phyloP scores from a whole-genome alignment of 2,113 vertebrate species.

The Alethe diademata region DNA sequence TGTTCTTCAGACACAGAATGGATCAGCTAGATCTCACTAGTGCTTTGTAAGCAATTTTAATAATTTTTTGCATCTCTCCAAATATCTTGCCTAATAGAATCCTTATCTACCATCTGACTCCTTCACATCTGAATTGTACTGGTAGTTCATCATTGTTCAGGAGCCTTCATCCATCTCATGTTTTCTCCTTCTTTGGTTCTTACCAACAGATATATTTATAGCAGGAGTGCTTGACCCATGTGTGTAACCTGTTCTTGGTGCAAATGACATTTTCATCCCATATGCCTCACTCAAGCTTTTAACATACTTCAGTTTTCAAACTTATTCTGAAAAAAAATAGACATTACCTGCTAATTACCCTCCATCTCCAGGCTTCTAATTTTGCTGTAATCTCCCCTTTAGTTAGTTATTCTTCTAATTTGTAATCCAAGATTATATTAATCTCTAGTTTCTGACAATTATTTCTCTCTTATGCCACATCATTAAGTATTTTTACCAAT shows the following conservation, averaged over 20 bases:
- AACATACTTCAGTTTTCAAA: neutral
- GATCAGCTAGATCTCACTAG: neutral
- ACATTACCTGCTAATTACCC: neutral
- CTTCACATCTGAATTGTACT: neutral
- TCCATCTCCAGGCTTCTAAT: neutral
- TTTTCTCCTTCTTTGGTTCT: neutral
- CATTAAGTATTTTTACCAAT: neutral
- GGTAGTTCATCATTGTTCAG: neutral
- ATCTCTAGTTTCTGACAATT: neutral
- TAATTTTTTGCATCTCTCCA: neutral
- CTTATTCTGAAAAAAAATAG: neutral
- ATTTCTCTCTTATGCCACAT: neutral
- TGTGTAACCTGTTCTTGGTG: neutral
- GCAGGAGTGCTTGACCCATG: neutral
- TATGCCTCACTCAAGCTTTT: neutral
- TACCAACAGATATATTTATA: neutral
- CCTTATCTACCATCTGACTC: neutral
- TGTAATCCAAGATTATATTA: neutral
- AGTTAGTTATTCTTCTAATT: neutral
- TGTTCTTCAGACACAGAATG: neutral
- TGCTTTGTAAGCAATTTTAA: neutral
- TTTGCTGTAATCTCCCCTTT: neutral
- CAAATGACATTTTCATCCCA: neutral
- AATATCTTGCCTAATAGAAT: neutral
- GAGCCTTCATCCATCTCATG: neutral